Percentiles rank a stretch among this genome's conserved stretches.
phyloP scores from a whole-genome alignment of 2,113 vertebrate species.

The Lycaon pictus region DNA sequence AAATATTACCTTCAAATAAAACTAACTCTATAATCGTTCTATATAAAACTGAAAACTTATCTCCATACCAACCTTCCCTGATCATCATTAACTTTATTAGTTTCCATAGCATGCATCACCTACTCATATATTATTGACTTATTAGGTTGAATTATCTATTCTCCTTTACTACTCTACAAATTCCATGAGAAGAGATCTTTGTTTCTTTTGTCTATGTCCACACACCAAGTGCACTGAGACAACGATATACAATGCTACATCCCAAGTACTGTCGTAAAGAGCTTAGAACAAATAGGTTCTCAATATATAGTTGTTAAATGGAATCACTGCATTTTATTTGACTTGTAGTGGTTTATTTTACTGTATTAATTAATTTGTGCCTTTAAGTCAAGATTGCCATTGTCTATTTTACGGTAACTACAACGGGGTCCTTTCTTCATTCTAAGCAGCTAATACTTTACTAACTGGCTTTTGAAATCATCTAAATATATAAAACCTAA shows the following conservation, averaged over 20 bases:
- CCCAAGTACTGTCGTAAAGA: background rate
- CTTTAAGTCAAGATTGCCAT: background rate
- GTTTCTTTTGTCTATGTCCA: background rate
- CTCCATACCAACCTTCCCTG: background rate
- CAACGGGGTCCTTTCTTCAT: background rate
- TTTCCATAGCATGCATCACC: background rate
- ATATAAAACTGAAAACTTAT: background rate
- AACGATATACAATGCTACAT: background rate
- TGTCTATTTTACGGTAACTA: background rate
- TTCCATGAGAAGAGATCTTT: background rate
- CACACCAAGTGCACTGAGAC: background rate
- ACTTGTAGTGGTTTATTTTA: background rate
- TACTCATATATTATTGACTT: background rate
- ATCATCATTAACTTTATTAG: background rate
- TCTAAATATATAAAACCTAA: background rate
- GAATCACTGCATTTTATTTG: background rate
- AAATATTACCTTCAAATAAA: background rate
- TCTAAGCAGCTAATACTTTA: background rate
- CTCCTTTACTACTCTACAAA: background rate
- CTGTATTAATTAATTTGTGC: background rate
- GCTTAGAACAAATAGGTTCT: background rate
- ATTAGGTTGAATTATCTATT: background rate
- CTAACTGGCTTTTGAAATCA: background rate
- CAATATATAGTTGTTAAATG: background rate
- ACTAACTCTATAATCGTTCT: background rate